Percentiles rank a stretch among this genome's conserved stretches.
These are phyloP conservation scores for Spatulosminthurus flaviceps DNA, from an alignment of 2,888 invertebrate species.

Conservation along the genomic window DNA sequence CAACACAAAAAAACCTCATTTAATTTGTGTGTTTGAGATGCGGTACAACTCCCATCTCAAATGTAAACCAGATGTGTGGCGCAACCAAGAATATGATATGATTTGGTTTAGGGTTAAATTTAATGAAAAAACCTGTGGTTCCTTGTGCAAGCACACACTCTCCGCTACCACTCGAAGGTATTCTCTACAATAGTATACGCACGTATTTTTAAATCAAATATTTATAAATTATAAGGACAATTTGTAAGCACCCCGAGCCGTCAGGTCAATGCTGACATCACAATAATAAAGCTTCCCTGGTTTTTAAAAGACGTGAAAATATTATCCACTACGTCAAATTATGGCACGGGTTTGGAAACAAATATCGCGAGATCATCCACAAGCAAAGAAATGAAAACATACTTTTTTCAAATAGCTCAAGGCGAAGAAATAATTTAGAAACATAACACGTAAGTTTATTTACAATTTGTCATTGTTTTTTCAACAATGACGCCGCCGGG, in stretches of 20 bases:
- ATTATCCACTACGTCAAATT: too few species aligned
- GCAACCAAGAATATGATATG: conserved; percentile 33
- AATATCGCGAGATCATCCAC: too few species aligned
- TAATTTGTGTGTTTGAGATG: neutral
- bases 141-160: too few species aligned
- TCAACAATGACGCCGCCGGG: neutral
- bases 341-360: too few species aligned
- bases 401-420: conserved; percentile 37
- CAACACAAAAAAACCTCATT: neutral
- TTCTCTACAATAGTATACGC: too few species aligned
- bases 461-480: conserved; percentile 18
- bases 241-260: neutral
- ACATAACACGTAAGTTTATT: conserved; percentile 24
- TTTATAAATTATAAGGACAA: neutral
- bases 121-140: conserved; percentile 5
- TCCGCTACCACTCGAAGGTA: too few species aligned
- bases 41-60: conserved; percentile 7
- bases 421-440: conserved; percentile 42
- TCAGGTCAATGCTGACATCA: neutral
- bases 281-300: neutral
- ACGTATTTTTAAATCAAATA: too few species aligned
- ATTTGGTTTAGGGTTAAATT: conserved; percentile 41
- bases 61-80: conserved; percentile 40
- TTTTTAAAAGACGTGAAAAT: neutral
- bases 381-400: neutral